Evolutionary conservation across 2,113 vertebrate species (phyloP).

Genomic region (Rattus rattus): DNA sequence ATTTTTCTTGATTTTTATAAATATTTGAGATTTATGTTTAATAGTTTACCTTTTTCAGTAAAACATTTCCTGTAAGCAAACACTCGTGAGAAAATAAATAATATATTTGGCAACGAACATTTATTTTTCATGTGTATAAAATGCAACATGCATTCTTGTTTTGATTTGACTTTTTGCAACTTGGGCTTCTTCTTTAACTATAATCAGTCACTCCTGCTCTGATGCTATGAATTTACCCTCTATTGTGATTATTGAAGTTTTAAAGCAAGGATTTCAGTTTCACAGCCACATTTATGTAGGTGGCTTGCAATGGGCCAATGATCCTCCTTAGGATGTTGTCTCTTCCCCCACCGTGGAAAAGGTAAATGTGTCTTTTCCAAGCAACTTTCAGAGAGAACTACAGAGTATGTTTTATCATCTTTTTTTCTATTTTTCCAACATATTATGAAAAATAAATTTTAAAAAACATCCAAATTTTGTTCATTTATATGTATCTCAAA

Average conservation of each 20-base stretch:
- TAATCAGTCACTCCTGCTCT: neutral
- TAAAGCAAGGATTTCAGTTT: neutral
- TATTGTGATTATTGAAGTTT: neutral
- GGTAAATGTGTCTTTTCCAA: conserved; percentile 21
- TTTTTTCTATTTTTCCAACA: conserved; percentile 61
- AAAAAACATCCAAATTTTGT: conserved; percentile 60
- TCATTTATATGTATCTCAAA: conserved; percentile 71
- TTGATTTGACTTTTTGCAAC: conserved; percentile 11
- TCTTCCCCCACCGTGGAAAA: neutral
- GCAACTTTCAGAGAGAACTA: neutral
- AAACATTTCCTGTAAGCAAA: neutral
- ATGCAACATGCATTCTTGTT: neutral
- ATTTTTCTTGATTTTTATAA: neutral
- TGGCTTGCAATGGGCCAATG: neutral
- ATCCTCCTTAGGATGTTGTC: rapidly evolving
- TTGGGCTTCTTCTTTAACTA: conserved; percentile 36
- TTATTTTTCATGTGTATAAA: neutral
- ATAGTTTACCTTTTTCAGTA: neutral
- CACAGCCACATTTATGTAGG: neutral
- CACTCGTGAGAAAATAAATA: neutral
- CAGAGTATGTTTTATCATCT: neutral
- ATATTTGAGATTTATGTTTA: neutral
- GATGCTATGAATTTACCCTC: neutral
- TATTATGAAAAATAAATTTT: conserved; percentile 40
- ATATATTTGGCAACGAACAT: neutral